Percentiles rank a stretch among this genome's conserved stretches.
phyloP scores from a whole-genome alignment of 2,113 vertebrate species.

The Lagopus muta region DNA sequence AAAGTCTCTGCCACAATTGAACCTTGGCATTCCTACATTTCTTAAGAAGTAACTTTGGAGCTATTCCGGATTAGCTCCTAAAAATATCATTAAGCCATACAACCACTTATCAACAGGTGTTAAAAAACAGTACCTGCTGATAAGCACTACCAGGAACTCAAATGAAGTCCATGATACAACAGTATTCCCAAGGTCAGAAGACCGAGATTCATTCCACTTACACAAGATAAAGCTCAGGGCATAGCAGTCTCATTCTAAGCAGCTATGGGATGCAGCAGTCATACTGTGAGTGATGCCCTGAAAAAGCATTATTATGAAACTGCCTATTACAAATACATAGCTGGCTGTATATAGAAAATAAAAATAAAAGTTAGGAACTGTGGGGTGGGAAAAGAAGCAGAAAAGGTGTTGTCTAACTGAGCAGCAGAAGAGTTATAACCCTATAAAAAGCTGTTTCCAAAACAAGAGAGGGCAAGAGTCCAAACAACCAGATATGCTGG shows the following conservation, averaged over 20 bases:
- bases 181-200: not conserved
- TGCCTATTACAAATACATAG: not conserved
- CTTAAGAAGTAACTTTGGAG: not conserved
- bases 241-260: not conserved
- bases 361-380: not conserved
- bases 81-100: not conserved
- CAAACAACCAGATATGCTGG: not conserved
- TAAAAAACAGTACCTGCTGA: not conserved
- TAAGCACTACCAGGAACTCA: not conserved
- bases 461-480: not conserved
- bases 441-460: not conserved
- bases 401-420: not conserved
- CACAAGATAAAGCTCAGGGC: fast-evolving
- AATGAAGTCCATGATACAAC: not conserved
- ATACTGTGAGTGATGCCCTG: not conserved
- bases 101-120: not conserved
- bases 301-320: not conserved
- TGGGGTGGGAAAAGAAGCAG: not conserved
- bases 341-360: not conserved
- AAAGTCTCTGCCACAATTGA: not conserved
- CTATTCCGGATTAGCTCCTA: not conserved
- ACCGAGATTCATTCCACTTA: not conserved
- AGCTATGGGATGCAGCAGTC: not conserved
- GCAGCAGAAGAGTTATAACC: not conserved
- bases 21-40: not conserved